Evolutionary conservation across 2,113 vertebrate species (phyloP).

Genomic region (Dasypus novemcinctus): DNA sequence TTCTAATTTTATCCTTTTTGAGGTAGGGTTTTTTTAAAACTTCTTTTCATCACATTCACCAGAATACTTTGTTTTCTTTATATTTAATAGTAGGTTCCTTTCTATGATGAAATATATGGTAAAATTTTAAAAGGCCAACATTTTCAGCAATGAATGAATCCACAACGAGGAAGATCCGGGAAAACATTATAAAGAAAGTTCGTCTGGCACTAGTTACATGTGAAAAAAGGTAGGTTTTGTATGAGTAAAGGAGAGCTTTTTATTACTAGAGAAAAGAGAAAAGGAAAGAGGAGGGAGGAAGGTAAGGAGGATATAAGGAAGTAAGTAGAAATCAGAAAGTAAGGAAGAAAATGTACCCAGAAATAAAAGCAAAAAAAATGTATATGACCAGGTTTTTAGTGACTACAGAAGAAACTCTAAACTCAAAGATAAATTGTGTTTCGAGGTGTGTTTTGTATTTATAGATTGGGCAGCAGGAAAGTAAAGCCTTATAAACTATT

Average conservation of each 20-base stretch:
- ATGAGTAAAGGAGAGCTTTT: neutral
- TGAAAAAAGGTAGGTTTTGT: neutral
- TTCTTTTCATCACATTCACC: neutral
- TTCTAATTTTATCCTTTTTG: conserved; percentile 18
- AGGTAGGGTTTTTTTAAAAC: neutral
- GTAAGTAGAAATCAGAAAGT: neutral
- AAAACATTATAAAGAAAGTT: neutral
- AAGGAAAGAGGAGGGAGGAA: neutral
- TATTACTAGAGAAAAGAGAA: neutral
- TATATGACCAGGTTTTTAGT: neutral
- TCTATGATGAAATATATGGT: neutral
- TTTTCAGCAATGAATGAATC: neutral
- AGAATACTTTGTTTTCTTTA: neutral
- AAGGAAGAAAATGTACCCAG: neutral
- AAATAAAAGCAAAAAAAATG: neutral
- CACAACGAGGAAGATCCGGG: neutral
- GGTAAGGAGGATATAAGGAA: neutral
- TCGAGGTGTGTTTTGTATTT: neutral
- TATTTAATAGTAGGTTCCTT: neutral
- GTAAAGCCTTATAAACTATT: neutral
- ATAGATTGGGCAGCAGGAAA: neutral
- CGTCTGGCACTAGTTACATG: neutral
- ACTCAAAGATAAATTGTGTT: neutral
- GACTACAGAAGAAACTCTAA: neutral
- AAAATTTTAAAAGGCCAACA: neutral